Evolutionary conservation across 1,140 invertebrate species (phyloP).

Genomic region (Drosophila prosaltans): DNA sequence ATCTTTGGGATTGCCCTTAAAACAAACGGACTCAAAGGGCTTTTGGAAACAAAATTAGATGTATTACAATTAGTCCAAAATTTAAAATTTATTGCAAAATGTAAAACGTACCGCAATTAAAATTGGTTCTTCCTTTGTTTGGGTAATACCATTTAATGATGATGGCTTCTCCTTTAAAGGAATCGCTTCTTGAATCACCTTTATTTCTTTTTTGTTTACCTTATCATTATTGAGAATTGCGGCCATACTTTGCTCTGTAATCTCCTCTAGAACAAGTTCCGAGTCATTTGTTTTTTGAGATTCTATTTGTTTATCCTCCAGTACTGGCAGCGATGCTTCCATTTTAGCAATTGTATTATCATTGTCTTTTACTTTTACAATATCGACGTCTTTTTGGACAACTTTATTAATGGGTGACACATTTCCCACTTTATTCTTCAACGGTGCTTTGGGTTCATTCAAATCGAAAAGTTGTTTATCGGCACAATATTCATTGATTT

Average conservation of each 20-base stretch:
- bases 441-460: neutral
- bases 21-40: slow-evolving; percentile 46
- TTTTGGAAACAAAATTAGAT: neutral
- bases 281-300: neutral
- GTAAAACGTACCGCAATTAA: neutral
- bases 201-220: too few relatives aligned
- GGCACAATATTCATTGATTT: slow-evolving; percentile 30
- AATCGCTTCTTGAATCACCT: neutral
- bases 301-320: too few relatives aligned
- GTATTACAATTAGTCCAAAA: neutral
- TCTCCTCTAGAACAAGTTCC: neutral
- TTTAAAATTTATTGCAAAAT: neutral
- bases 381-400: neutral
- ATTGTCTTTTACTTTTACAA: neutral
- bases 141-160: neutral
- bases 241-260: neutral
- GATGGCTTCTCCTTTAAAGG: neutral
- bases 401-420: neutral
- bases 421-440: neutral
- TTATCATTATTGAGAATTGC: neutral
- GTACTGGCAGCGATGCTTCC: neutral
- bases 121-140: neutral
- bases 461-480: slow-evolving; percentile 1
- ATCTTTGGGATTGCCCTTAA: neutral
- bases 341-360: neutral